Conservation (phyloP, 2,888 invertebrate genomes). For the Iphiclides podalirius region DNA sequence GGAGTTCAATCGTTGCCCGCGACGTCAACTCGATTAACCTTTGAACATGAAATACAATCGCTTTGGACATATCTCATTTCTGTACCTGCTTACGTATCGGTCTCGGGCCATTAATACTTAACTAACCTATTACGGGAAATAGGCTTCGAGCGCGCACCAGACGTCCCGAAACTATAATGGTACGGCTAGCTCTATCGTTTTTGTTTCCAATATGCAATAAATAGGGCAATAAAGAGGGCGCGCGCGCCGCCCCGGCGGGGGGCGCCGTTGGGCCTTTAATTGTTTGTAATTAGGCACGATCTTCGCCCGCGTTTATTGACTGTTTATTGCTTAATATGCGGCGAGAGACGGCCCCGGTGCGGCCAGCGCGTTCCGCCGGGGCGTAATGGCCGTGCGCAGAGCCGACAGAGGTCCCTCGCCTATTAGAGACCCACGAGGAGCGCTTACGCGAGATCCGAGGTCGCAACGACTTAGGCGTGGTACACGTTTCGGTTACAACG, state of each 20-base stretch:
- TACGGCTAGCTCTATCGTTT: constrained; percentile 44
- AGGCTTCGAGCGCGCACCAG: constrained; percentile 13
- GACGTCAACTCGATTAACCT: constrained; percentile 22
- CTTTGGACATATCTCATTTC: constrained; percentile 19
- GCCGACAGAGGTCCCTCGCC: constrained; percentile 23
- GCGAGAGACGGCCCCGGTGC: constrained; percentile 42
- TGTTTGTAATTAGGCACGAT: constrained; percentile 66
- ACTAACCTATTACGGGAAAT: constrained; percentile 24
- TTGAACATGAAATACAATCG: constrained; percentile 22
- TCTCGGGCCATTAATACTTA: constrained; percentile 24
- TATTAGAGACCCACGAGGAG: constrained; percentile 14
- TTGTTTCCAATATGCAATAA: constrained; percentile 71
- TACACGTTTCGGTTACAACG: no score
- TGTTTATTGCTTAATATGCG: constrained; percentile 75
- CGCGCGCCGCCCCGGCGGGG: constrained; percentile 42
- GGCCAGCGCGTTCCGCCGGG: constrained; percentile 30
- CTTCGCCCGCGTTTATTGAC: constrained; percentile 56
- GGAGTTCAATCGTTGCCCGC: constrained; percentile 6
- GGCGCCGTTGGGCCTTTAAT: constrained; percentile 60
- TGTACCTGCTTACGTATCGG: constrained; percentile 22
- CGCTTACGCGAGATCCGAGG: constrained; percentile 9
- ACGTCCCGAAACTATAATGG: constrained; percentile 40
- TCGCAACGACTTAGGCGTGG: constrained; percentile 16
- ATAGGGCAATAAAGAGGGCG: constrained; percentile 54
- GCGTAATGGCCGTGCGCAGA: constrained; percentile 28